Evolutionary conservation across 2,888 invertebrate genomes (phyloP), one percentile per base, ranked within the genome.

Genomic region (Netelia virgata): DNA sequence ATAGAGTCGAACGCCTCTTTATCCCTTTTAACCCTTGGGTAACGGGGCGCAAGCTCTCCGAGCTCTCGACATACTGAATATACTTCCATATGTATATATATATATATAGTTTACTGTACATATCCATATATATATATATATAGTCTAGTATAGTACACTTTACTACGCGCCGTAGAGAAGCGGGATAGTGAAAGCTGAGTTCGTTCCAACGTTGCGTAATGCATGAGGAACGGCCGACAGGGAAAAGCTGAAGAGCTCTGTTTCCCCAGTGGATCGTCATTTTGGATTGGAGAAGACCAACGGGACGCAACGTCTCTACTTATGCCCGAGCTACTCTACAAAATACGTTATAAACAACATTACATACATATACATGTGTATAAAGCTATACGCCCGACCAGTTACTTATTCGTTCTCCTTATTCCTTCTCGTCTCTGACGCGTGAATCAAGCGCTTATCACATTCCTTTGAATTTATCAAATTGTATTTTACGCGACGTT

Each of bases 171-270:
- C 20, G 63, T 23, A 18, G 28, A 47, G 64, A 36, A 73, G 16
- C 57, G 18, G 57, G 18, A 55, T 55, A 57, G 18, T 18, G 57
- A 28, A 28, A 57, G 57, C 43, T 57, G 74, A 77, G 80, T 84
- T 63, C 78, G 83, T 78, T 78, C 59, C 78, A 81, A 82, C 87
- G 72, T 81, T 84, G 85, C 83, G 83, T 87, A 87, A 88, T 88
- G 83, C 88, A 88, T 88, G 86, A 88, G 79, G 70, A 78, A 81
- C 77, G 50, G 74, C 74, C 77, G 77, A 72, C 77, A 84, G 81
- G 78, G 73, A 76, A 50, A 63, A 83, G 78, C 78, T 79, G 78
- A 77, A 85, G 82, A 76, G 81, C 75, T 66, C 83, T 82, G 84
- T 88, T 83, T 86, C 80, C 84, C 82, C 76, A 70, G 84, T 79